phyloP scores from a whole-genome alignment of 2,888 invertebrate species.

The Orthosia incerta region DNA sequence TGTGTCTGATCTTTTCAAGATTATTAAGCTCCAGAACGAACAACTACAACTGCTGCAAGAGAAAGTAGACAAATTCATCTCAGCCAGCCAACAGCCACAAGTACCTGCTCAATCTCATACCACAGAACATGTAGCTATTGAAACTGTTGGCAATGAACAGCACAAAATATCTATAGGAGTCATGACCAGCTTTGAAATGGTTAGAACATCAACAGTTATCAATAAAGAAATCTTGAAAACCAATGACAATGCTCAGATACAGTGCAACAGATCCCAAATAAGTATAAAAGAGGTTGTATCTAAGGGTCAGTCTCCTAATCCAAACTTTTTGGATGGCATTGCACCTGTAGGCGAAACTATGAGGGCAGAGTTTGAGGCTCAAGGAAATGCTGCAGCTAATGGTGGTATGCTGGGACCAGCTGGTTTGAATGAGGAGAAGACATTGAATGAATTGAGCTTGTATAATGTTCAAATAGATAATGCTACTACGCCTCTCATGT shows the following conservation, averaged over 20 bases:
- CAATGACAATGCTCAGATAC: conserved; percentile 83
- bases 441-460: conserved; percentile 86
- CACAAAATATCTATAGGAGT: conserved; percentile 93
- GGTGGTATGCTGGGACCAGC: conserved; percentile 53
- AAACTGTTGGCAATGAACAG: conserved; percentile 80
- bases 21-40: conserved; percentile 93
- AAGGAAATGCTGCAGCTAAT: conserved; percentile 40
- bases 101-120: conserved; percentile 75
- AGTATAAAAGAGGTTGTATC: conserved; percentile 84
- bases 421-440: conserved; percentile 81
- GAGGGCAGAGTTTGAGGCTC: conserved; percentile 53
- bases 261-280: conserved; percentile 85
- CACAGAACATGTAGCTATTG: conserved; percentile 78
- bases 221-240: conserved; percentile 83
- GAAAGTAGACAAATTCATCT: conserved; percentile 91
- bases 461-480: conserved; percentile 87
- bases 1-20: conserved; percentile 91
- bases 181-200: conserved; percentile 94
- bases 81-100: conserved; percentile 70
- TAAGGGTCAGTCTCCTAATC: conserved; percentile 76
- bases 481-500: conserved; percentile 86
- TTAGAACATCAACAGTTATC: conserved; percentile 86
- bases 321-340: conserved; percentile 88
- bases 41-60: conserved; percentile 92
- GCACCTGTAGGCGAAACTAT: conserved; percentile 70